Base-by-base conservation (phyloP, 2,888 invertebrate genomes). In the Auanema sp. region DNA sequence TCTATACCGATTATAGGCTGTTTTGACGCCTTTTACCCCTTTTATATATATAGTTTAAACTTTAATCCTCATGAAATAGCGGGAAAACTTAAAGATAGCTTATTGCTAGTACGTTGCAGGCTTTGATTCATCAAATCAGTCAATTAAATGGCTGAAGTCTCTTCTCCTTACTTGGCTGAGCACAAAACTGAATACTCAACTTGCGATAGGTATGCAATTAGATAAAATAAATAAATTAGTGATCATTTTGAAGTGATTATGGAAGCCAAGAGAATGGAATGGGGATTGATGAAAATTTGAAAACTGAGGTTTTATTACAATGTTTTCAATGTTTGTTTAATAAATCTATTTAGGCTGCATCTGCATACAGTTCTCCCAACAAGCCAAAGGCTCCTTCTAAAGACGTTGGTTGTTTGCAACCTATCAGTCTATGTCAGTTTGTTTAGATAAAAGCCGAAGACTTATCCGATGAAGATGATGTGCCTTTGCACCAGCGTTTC, bases 81-180 rank as follows among this genome's bases (percentile, higher is more conserved):
- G 33, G 4, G 33, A 33, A 33, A 33, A 3, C 8, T 33, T 33
- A n/a, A n/a, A n/a, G n/a, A n/a, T n/a, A n/a, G n/a, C n/a, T n/a
- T n/a, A n/a, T n/a, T n/a, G n/a, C n/a, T n/a, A 5, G 33, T 33
- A 5, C 8, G 3, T 33, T 33, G 4, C 33, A 33, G 33, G 33
- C 33, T 33, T 33, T 33, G 33, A 33, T 33, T 33, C 33, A 33
- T 33, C 18, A 52, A 52, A 24, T 33, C 33, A 33, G 33, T 33
- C 33, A 33, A 33, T 49, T 54, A 18, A 25, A 68, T 68, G 68
- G 58, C 68, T 16, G 65, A 65, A 25, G 60, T 68, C 14, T 62
- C 65, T 41, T 54, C 58, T 41, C 49, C 59, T 11, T 51, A 47
- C 23, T 44, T 68, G 53, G 40, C 52, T 23, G 40, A 63, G 47